A percentile compares a stretch with the other conserved stretches of the same genome.
phyloP scores from a whole-genome alignment of 2,888 invertebrate genomes.

The Sympetrum striolatum region DNA sequence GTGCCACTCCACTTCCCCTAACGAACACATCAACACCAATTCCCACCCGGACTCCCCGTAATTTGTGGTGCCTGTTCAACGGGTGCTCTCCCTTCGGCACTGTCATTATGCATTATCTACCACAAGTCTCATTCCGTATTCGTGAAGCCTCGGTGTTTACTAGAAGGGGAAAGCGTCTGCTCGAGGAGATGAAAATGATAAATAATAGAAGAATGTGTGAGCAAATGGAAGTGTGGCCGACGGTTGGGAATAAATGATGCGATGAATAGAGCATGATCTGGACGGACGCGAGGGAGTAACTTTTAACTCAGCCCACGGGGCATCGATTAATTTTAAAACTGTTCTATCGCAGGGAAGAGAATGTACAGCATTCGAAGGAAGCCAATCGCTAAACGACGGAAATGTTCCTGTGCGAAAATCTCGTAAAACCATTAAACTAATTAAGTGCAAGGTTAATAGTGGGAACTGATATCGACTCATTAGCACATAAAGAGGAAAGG shows the following conservation, averaged over 20 bases:
- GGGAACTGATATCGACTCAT: too few relatives aligned
- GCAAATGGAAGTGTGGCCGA: neutral
- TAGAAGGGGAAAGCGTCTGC: neutral
- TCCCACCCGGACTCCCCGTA: neutral
- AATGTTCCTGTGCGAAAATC: too few relatives aligned
- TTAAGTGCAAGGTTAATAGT: too few relatives aligned
- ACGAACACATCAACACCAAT: too few relatives aligned
- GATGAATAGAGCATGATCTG: neutral
- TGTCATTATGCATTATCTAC: constrained; percentile 39
- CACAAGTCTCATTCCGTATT: constrained; percentile 36
- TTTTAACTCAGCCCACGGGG: too few relatives aligned
- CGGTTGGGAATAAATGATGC: neutral
- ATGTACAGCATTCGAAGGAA: too few relatives aligned
- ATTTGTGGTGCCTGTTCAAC: neutral
- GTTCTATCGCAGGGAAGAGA: too few relatives aligned
- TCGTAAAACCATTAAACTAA: too few relatives aligned
- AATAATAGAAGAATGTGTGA: neutral
- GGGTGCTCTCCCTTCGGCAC: neutral
- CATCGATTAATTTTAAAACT: too few relatives aligned
- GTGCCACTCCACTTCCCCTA: neutral
- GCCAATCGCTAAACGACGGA: too few relatives aligned
- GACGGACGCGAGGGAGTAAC: neutral
- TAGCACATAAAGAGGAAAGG: too few relatives aligned
- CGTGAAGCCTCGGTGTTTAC: constrained; percentile 30
- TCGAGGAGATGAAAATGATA: neutral